Evolutionary conservation across 2,888 invertebrate genomes (phyloP), one percentile per base, ranked within the genome.

Genomic region (Eucera pruinosa): DNA sequence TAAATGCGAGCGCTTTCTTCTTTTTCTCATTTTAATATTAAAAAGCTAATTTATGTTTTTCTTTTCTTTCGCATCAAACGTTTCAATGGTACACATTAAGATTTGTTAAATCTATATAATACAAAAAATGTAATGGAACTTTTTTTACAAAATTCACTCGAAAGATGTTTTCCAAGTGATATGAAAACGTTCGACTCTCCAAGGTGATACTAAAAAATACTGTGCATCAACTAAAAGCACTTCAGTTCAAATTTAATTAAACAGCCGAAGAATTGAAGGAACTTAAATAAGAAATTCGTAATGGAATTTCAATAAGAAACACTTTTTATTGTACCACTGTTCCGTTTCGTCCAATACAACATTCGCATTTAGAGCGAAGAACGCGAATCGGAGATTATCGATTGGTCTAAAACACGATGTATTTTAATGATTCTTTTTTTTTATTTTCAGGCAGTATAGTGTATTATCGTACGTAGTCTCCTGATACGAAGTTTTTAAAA

Each of bases 361-460:
- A 13, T 13, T 18, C 27, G 27, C 18, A 15, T 39, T 36, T 55
- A 15, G 23, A 58, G 25, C 18, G 25, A 27, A 11, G n/a, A 43
- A 41, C 55, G 39, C 9, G 43, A 30, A 45, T 60, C 45, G 20
- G 45, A 27, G 33, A 50, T 50, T 13, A 27, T 50, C 62, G 18
- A 18, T 73, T 60, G 73, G 25, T 41, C 48, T 30, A 30, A 43
- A 54, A 36, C 36, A 30, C 13, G 43, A 50, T 9, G 20, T 39
- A 61, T 55, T 36, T 5, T 33, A 25, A 57, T 43, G 11, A 36
- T 55, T 23, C 18, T 20, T 15, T 52, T 13, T 36, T n/a, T 39
- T 25, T 39, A 25, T n/a, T 9, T 48, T 48, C 25, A 60, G 78
- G 78, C 70, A 78, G 78, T 77, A 66, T 65, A 54, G 54, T 45